Conservation (phyloP, 2,888 invertebrate species). For the Patella depressa region DNA sequence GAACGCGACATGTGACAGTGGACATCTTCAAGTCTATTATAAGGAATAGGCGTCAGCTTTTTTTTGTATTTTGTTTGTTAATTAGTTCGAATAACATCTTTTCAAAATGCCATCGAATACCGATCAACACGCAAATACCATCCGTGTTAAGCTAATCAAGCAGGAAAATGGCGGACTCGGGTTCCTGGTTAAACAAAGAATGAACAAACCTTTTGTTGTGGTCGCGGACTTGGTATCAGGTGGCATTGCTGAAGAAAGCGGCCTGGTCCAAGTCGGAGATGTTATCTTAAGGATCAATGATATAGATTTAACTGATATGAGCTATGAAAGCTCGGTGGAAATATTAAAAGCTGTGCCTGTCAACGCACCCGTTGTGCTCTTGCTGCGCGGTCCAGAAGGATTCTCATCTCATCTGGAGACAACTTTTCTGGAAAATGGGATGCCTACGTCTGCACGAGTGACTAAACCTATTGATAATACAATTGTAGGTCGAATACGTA, state of each 20-base stretch:
- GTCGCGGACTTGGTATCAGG: slow-evolving; percentile 62
- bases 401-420: slow-evolving; percentile 65
- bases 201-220: slow-evolving; percentile 55
- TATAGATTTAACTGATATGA: slow-evolving; percentile 57
- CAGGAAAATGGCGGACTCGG: slow-evolving; percentile 61
- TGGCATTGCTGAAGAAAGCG: slow-evolving; percentile 66
- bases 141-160: slow-evolving; percentile 63
- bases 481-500: slow-evolving; percentile 50
- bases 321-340: slow-evolving; percentile 60
- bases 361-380: slow-evolving; percentile 55
- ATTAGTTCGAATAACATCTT: too few species aligned
- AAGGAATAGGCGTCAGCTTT: too few species aligned
- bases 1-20: too few species aligned
- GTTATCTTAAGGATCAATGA: slow-evolving; percentile 65
- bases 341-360: slow-evolving; percentile 54
- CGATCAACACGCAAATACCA: slow-evolving; percentile 45
- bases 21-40: too few species aligned
- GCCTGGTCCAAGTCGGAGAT: slow-evolving; percentile 66
- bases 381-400: slow-evolving; percentile 63
- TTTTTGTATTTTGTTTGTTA: too few species aligned
- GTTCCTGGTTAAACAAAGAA: slow-evolving; percentile 61
- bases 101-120: slow-evolving; percentile 32
- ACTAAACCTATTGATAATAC: slow-evolving; percentile 60
- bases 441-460: slow-evolving; percentile 60
- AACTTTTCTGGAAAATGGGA: slow-evolving; percentile 61